Base-by-base conservation (phyloP, 1,140 invertebrate genomes). In the Hyles euphorbiae region DNA sequence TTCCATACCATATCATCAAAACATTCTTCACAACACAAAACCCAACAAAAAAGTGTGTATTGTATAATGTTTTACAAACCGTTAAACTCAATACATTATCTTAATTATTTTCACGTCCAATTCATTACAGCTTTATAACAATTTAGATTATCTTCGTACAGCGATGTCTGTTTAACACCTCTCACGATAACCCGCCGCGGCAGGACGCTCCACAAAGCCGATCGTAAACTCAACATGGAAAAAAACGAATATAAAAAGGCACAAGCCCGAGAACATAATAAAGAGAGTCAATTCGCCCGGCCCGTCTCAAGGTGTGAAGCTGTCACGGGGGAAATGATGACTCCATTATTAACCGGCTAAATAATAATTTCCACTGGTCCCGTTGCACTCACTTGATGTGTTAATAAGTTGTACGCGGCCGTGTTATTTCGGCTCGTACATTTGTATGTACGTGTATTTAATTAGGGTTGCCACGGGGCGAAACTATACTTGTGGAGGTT, bases 301-400 rank as follows among this genome's bases (percentile, higher is more conserved):
- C 54, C 54, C 67, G 71, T 70, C 71, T 76, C 74, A 70, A 84
- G 79, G 83, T 86, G 83, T 86, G 81, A 83, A 85, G 76, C 83
- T 86, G 83, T 83, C 83, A 83, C 70, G 74, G 63, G 67, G 59
- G 68, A 78, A 76, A 81, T 83, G 83, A 86, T 83, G 83, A 77
- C 78, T 86, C 72, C 79, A 86, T 86, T 86, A 86, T 82, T 81
- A 81, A 66, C 67, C 67, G 67, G 65, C 70, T 71, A 78, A 78
- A 75, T 78, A 72, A 80, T 74, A 72, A 79, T 67, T 61, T 68
- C 62, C 52, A 46, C 49, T 58, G 61, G 58, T 66, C 66, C 74
- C 70, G 67, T 72, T 68, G 68, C 43, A 56, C 10, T 33, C 12
- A 22, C 34, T 57, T 72, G 72, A 72, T 72, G 70, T 72, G 65